phyloP scores from a whole-genome alignment of 2,888 invertebrate genomes.

The Allophyes oxyacanthae region DNA sequence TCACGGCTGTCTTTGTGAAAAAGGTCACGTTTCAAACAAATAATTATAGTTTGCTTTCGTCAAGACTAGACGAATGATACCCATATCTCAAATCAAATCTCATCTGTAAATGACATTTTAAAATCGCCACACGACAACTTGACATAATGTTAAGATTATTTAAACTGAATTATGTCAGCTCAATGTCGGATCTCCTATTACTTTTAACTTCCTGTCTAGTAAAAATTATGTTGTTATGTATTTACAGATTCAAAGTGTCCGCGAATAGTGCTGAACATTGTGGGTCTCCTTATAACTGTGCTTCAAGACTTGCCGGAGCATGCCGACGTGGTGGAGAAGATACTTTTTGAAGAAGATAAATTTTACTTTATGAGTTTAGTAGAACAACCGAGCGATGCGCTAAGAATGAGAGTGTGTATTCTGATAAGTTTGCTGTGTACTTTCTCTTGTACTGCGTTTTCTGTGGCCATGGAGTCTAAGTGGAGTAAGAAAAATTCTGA shows the following conservation, averaged over 20 bases:
- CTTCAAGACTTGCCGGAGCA: constrained; percentile 93
- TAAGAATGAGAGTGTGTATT: constrained; percentile 92
- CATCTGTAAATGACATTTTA: constrained; percentile 32
- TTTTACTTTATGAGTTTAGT: constrained; percentile 88
- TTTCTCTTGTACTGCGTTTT: constrained; percentile 91
- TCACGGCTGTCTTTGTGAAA: constrained; percentile 15
- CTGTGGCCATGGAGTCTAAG: constrained; percentile 84
- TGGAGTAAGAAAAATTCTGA: constrained; percentile 91
- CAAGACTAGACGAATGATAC: constrained; percentile 24
- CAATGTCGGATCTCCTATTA: constrained; percentile 37
- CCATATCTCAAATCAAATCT: constrained; percentile 18
- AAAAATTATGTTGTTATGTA: constrained; percentile 15
- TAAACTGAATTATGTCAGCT: constrained; percentile 34
- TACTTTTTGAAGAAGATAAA: constrained; percentile 88
- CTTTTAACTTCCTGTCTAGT: constrained; percentile 26
- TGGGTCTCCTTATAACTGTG: constrained; percentile 93
- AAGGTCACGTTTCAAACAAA: constrained; percentile 41
- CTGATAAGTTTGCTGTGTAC: constrained; percentile 92
- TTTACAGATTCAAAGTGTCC: constrained; percentile 87
- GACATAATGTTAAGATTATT: constrained; percentile 36
- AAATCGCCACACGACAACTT: constrained; percentile 38
- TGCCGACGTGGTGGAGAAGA: constrained; percentile 92
- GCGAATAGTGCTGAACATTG: constrained; percentile 91
- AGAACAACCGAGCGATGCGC: constrained; percentile 87
- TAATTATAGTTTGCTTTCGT: constrained; percentile 30